These are phyloP conservation scores for Ctenomys sociabilis DNA, from an alignment of 2,113 vertebrate species.

Conservation along the genomic window DNA sequence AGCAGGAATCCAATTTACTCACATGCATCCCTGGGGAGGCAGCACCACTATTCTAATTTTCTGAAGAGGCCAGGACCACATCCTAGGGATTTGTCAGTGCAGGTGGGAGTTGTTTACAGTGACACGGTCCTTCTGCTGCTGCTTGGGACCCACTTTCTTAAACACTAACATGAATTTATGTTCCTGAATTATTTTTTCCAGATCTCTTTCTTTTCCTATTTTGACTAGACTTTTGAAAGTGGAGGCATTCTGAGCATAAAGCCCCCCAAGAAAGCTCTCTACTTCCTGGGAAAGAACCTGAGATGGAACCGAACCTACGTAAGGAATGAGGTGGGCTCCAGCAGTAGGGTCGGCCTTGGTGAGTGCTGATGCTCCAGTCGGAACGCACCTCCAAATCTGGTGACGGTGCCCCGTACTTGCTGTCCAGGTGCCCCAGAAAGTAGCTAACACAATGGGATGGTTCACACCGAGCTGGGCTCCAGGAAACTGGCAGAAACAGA, in stretches of 20 bases:
- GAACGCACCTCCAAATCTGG: neutral
- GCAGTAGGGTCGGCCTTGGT: neutral
- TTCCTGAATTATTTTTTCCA: neutral
- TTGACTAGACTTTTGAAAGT: neutral
- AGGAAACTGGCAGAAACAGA: constrained; percentile 31
- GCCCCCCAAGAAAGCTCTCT: neutral
- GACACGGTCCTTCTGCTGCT: neutral
- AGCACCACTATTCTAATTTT: neutral
- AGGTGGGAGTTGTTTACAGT: neutral
- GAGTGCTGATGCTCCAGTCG: neutral
- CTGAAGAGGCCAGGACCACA: neutral
- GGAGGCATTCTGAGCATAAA: neutral
- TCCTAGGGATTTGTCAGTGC: neutral
- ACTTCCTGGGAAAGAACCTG: neutral
- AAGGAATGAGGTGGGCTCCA: neutral
- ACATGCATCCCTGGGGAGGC: neutral
- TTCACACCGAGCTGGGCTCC: constrained; percentile 7
- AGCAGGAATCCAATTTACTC: neutral
- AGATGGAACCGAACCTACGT: neutral
- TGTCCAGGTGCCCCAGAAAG: neutral
- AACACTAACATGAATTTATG: neutral
- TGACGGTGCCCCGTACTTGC: neutral
- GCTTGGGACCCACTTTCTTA: neutral
- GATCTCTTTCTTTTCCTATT: neutral
- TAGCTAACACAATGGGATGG: neutral